These are phyloP conservation scores for Gordius sp. DNA, from an alignment of 2,888 invertebrate genomes.

Conservation along the genomic window DNA sequence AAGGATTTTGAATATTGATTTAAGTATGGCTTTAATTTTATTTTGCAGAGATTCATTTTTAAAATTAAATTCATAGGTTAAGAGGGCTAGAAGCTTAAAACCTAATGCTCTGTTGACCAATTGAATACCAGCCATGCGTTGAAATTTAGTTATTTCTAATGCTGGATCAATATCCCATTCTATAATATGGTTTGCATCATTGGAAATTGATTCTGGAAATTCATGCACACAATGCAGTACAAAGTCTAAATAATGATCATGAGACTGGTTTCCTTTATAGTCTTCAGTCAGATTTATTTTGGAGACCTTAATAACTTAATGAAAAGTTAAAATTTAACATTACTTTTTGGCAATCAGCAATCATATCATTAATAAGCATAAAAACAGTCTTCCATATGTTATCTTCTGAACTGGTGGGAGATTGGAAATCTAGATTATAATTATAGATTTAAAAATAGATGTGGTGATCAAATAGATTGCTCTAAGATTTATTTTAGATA, in stretches of 20 bases:
- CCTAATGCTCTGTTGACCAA: background rate
- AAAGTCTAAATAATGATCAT: slow-evolving; percentile 1
- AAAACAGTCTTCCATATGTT: background rate
- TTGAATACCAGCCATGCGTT: background rate
- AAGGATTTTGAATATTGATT: no score
- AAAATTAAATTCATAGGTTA: no score
- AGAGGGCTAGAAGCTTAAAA: background rate
- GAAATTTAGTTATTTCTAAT: background rate
- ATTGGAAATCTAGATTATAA: no score
- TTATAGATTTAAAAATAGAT: no score
- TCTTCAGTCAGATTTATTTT: background rate
- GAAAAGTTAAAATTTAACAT: background rate
- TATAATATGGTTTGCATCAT: background rate
- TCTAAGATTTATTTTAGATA: no score
- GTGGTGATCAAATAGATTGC: no score
- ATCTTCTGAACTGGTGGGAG: no score
- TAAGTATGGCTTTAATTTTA: no score
- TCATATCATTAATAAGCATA: background rate
- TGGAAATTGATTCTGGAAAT: background rate
- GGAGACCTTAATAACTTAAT: background rate
- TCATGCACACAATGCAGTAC: background rate
- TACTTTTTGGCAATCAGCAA: background rate
- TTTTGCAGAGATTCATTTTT: no score
- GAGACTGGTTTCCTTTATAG: no score
- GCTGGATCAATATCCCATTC: background rate